Evolutionary conservation across 1,140 invertebrate genomes (phyloP).

Genomic region (Zaprionus nigranus): DNA sequence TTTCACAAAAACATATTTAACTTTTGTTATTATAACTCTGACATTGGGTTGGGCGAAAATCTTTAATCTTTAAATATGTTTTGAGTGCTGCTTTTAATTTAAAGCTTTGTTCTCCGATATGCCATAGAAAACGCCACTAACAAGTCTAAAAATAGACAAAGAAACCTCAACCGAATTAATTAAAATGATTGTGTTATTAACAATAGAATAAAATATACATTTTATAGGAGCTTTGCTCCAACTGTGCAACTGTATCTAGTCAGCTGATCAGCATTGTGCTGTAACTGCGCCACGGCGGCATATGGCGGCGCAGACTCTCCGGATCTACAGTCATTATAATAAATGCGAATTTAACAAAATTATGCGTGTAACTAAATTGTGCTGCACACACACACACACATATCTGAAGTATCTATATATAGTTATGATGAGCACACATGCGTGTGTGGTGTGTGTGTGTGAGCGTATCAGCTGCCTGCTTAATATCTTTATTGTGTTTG

Average conservation of each 20-base stretch:
- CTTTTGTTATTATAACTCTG: conserved; percentile 14
- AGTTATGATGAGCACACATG: neutral
- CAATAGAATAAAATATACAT: conserved; percentile 5
- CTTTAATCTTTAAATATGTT: conserved; percentile 10
- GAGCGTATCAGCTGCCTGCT: conserved; percentile 34
- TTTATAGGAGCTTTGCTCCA: neutral
- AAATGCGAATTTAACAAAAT: conserved; percentile 79
- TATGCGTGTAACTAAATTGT: conserved; percentile 77
- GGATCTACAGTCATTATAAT: conserved; percentile 73
- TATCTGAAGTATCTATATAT: conserved; percentile 22
- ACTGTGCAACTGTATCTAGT: conserved; percentile 36
- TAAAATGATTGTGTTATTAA: conserved; percentile 10
- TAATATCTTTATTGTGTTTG: conserved; percentile 70
- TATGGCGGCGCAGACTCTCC: conserved; percentile 40
- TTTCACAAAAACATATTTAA: neutral
- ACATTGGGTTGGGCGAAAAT: neutral
- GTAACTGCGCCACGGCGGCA: conserved; percentile 15
- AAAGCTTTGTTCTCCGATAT: conserved; percentile 12
- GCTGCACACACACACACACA: neutral
- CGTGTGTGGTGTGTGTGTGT: conserved; percentile 10
- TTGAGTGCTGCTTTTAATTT: conserved; percentile 29
- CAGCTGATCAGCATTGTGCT: conserved; percentile 41
- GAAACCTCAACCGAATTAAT: neutral
- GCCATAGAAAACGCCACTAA: conserved; percentile 7
- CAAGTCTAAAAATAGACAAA: conserved; percentile 16